A percentile compares a stretch with the other conserved stretches of the same genome.
phyloP scores from a whole-genome alignment of 2,888 invertebrate genomes.

The Bugula neritina region DNA sequence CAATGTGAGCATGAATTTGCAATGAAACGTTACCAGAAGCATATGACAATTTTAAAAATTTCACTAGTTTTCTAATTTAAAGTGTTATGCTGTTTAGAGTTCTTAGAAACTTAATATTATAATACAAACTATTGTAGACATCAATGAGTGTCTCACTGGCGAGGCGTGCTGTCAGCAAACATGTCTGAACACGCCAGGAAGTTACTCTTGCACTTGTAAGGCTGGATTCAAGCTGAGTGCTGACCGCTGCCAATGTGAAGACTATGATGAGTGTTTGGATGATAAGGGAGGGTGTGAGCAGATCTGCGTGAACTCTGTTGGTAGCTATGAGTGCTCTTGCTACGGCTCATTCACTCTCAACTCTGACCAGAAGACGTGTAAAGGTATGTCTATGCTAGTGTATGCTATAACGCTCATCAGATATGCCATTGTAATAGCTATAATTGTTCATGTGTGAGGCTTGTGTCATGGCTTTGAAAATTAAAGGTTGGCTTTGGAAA shows the following conservation, averaged over 20 bases:
- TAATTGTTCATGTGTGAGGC: too few species aligned
- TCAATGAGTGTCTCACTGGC: constrained; percentile 58
- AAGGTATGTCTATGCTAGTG: constrained; percentile 35
- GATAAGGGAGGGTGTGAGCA: constrained; percentile 46
- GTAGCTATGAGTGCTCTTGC: constrained; percentile 38
- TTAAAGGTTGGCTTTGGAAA: too few species aligned
- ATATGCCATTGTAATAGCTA: too few species aligned
- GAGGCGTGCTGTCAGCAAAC: constrained; percentile 64
- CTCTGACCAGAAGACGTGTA: constrained; percentile 36
- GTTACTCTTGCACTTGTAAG: constrained; percentile 46
- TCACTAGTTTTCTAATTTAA: too few species aligned
- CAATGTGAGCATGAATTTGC: too few species aligned
- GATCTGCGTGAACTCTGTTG: constrained; percentile 37
- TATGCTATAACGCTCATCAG: too few species aligned
- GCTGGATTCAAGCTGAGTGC: constrained; percentile 41
- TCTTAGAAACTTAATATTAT: too few species aligned
- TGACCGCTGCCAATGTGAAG: constrained; percentile 44
- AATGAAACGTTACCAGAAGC: too few species aligned
- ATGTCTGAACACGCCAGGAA: constrained; percentile 58
- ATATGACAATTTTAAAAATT: too few species aligned
- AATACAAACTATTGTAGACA: too few species aligned
- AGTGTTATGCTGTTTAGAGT: too few species aligned
- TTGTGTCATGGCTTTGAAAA: too few species aligned
- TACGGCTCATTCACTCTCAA: constrained; percentile 34
- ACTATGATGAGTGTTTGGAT: constrained; percentile 32